Percentiles rank a stretch among this genome's conserved stretches.
phyloP scores from a whole-genome alignment of 1,140 invertebrate genomes.

The Bombus huntii region DNA sequence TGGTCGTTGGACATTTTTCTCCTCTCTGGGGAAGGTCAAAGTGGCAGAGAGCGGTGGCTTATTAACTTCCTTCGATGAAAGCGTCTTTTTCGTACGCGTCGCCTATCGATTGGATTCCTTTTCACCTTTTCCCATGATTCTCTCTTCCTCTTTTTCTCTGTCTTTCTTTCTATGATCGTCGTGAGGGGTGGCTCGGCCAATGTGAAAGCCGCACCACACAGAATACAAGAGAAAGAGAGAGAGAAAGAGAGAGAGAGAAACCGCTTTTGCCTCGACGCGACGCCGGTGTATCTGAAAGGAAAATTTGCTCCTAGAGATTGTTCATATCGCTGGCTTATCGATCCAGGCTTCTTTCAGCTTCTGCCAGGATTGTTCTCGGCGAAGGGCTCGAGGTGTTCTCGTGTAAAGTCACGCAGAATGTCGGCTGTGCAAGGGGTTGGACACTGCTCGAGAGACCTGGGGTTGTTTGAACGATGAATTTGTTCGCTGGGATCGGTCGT shows the following conservation, averaged over 20 bases:
- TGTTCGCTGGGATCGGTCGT: background rate
- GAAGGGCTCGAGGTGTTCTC: slow-evolving; percentile 32
- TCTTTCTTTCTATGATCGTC: background rate
- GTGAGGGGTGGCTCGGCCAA: background rate
- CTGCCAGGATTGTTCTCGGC: slow-evolving; percentile 18
- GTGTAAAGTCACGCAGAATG: slow-evolving; percentile 29
- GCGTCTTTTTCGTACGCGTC: slow-evolving; percentile 35
- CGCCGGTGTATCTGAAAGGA: slow-evolving; percentile 22
- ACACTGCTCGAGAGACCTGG: too few species aligned
- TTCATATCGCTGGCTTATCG: slow-evolving; percentile 34
- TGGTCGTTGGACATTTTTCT: slow-evolving; percentile 53
- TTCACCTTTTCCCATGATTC: slow-evolving; percentile 31
- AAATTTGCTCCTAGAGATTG: slow-evolving; percentile 29
- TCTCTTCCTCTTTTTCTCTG: background rate
- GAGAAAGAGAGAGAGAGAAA: background rate
- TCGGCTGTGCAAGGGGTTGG: background rate
- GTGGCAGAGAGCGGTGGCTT: slow-evolving; percentile 38
- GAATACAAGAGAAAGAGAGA: background rate
- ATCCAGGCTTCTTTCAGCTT: slow-evolving; percentile 25
- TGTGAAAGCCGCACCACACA: slow-evolving; percentile 5
- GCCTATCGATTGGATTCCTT: slow-evolving; percentile 35
- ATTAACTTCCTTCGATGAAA: slow-evolving; percentile 57
- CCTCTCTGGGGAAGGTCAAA: slow-evolving; percentile 36
- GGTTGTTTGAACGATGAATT: background rate
- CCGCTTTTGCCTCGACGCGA: slow-evolving; percentile 3